Conservation (phyloP, 2,113 vertebrate genomes). For the Callithrix jacchus region DNA sequence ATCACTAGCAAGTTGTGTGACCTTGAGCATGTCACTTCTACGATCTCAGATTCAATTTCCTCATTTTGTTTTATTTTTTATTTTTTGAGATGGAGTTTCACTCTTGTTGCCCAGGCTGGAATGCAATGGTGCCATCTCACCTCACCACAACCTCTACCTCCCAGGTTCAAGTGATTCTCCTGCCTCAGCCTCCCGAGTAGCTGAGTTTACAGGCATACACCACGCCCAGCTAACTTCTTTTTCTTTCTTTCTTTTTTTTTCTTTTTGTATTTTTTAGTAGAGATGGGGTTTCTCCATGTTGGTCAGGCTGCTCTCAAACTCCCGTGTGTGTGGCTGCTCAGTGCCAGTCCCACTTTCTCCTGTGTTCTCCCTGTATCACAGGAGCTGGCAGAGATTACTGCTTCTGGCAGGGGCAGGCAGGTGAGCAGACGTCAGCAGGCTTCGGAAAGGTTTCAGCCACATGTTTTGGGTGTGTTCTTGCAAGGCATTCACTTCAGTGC, state of each 20-base stretch:
- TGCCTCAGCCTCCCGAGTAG: too few species aligned
- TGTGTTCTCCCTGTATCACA: neutral
- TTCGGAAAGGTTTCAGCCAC: neutral
- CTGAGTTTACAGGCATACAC: too few species aligned
- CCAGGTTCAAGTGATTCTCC: too few species aligned
- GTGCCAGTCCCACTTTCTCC: neutral
- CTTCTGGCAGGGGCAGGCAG: accelerated
- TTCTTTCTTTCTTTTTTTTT: too few species aligned
- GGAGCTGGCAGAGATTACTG: neutral
- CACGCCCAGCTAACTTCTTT: too few species aligned
- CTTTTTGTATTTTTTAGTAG: too few species aligned
- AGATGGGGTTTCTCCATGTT: too few species aligned
- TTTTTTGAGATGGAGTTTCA: neutral
- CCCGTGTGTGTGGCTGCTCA: neutral
- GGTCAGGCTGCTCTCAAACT: too few species aligned
- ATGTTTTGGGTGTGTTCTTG: neutral
- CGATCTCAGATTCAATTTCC: neutral
- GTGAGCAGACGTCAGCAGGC: neutral
- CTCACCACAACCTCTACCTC: too few species aligned
- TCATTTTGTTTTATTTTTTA: neutral
- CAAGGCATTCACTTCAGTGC: neutral
- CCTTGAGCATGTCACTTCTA: neutral
- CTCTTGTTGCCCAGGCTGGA: too few species aligned
- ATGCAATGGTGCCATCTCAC: too few species aligned
- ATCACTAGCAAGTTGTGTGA: neutral